These are phyloP conservation scores for Acanthosepion esculentum DNA, from an alignment of 2,888 invertebrate species.

Conservation along the genomic window DNA sequence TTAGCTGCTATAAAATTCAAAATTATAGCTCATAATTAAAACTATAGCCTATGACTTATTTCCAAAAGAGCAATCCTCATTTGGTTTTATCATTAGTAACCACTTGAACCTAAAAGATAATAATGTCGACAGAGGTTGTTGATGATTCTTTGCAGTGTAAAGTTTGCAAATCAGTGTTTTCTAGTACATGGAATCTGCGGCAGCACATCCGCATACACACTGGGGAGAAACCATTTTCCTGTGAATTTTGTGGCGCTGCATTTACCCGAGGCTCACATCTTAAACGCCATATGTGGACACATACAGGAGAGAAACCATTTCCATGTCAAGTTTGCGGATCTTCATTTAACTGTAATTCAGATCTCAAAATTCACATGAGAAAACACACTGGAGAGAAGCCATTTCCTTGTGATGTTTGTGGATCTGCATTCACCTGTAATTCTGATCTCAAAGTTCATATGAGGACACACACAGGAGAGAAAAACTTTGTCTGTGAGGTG, in stretches of 20 bases:
- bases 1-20: too few species aligned
- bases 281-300: neutral
- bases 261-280: too few species aligned
- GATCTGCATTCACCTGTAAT: neutral
- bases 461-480: neutral
- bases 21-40: too few species aligned
- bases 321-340: neutral
- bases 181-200: neutral
- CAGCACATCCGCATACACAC: too few species aligned
- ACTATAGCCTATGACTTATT: too few species aligned
- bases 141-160: neutral
- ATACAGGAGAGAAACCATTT: neutral
- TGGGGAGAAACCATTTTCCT: neutral
- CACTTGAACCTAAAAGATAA: too few species aligned
- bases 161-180: neutral
- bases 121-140: too few species aligned
- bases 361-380: neutral
- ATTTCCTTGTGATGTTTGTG: neutral
- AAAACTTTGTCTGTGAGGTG: neutral
- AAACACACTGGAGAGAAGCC: neutral
- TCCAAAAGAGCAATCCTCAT: too few species aligned
- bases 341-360: neutral
- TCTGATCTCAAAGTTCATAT: neutral
- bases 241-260: neutral
- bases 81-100: too few species aligned